Conservation (phyloP, 2,797 vertebrate genomes). For the Molossus molossus region DNA sequence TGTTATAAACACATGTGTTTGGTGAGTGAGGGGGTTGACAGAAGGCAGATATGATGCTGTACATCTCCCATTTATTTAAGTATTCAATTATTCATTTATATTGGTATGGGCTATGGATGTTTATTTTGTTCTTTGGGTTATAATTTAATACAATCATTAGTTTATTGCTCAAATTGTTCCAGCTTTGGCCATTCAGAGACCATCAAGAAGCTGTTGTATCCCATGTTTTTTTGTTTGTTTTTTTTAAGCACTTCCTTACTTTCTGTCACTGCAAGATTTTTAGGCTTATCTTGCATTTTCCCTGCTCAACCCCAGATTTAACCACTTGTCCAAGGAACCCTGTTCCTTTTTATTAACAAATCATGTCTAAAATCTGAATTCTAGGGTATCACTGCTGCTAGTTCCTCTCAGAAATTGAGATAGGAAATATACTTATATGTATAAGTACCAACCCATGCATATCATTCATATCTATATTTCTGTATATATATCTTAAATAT, state of each 20-base stretch:
- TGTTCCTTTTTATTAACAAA: constrained; percentile 5
- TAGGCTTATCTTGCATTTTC: neutral
- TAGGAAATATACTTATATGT: neutral
- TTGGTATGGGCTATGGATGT: neutral
- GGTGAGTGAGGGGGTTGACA: constrained; percentile 60
- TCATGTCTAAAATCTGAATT: constrained; percentile 20
- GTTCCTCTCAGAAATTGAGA: neutral
- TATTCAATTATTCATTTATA: constrained; percentile 15
- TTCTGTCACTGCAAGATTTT: constrained; percentile 1
- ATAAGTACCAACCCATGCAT: neutral
- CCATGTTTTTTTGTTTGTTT: neutral
- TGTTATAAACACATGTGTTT: constrained; percentile 90
- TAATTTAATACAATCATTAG: neutral
- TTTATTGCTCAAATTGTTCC: constrained; percentile 1
- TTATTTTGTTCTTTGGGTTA: neutral
- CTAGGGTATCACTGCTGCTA: neutral
- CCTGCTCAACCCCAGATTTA: neutral
- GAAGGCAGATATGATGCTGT: constrained; percentile 53
- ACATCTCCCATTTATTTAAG: constrained; percentile 13
- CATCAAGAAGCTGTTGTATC: neutral
- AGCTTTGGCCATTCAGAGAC: neutral
- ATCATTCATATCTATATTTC: constrained; percentile 3
- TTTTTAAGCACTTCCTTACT: neutral
- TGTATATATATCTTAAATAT: neutral
- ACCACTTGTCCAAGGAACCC: neutral